phyloP scores from a whole-genome alignment of 2,113 vertebrate species.

The Notiomystis cincta region DNA sequence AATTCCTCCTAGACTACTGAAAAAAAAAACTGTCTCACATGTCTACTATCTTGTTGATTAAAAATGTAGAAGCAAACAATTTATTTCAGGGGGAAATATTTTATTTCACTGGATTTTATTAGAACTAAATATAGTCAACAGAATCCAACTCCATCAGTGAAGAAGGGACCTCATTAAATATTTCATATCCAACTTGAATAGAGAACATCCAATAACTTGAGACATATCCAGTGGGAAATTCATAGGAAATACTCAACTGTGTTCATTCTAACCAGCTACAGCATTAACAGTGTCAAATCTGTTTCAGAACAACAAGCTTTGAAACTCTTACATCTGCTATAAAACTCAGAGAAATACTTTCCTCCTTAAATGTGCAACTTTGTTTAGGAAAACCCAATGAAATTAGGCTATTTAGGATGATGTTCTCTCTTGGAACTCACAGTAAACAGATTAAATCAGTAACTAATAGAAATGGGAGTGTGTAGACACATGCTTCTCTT shows the following conservation, averaged over 20 bases:
- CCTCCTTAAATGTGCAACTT: not conserved
- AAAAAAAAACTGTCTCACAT: not conserved
- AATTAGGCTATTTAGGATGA: not conserved
- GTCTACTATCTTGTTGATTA: not conserved
- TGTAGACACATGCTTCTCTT: not conserved
- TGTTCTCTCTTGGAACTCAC: not conserved
- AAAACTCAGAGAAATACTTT: not conserved
- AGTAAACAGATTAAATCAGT: not conserved
- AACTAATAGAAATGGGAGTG: not conserved
- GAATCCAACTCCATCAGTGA: not conserved
- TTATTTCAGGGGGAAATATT: not conserved
- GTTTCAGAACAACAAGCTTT: not conserved
- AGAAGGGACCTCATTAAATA: not conserved
- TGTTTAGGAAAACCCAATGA: not conserved
- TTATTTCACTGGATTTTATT: not conserved
- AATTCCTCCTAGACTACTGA: not conserved
- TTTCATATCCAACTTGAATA: not conserved
- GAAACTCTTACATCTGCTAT: not conserved
- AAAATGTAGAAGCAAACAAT: not conserved
- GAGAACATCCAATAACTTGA: not conserved
- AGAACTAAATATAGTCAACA: not conserved
- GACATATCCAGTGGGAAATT: not conserved
- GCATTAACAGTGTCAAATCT: not conserved
- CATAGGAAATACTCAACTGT: not conserved
- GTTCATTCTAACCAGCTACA: not conserved